A percentile compares a stretch with the other conserved stretches of the same genome.
Conservation (phyloP, 2,797 vertebrate species). For the Peromyscus eremicus region DNA sequence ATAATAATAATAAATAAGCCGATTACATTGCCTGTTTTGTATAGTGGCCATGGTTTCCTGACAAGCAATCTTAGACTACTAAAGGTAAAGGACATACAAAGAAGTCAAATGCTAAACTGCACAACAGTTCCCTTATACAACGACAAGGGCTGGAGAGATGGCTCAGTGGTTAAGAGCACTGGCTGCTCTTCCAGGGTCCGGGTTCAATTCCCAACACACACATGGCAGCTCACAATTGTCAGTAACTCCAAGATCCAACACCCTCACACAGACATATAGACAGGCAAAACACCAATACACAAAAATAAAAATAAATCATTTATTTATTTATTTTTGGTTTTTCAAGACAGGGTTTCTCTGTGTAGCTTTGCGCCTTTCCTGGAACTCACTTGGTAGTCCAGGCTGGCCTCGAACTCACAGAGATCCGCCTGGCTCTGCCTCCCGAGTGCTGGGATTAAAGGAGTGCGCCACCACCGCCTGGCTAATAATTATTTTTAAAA, state of each 20-base stretch:
- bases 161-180: background rate
- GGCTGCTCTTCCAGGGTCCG: background rate
- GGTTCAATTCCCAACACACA: background rate
- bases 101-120: background rate
- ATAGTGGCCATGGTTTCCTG: background rate
- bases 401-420: too few relatives aligned
- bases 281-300: background rate
- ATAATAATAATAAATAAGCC: background rate
- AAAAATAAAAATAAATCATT: background rate
- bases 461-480: too few relatives aligned
- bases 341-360: too few relatives aligned
- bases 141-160: background rate
- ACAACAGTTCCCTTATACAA: background rate
- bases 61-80: background rate
- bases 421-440: too few relatives aligned
- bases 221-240: background rate
- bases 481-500: too few relatives aligned
- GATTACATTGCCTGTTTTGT: background rate
- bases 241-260: background rate
- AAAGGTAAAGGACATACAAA: background rate
- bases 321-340: too few relatives aligned
- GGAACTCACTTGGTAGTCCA: too few relatives aligned
- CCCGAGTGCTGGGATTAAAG: too few relatives aligned
- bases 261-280: background rate
- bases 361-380: too few relatives aligned